A percentile compares a stretch with the other conserved stretches of the same genome.
Conservation (phyloP, 2,113 vertebrate species). For the Ophiodon elongatus region DNA sequence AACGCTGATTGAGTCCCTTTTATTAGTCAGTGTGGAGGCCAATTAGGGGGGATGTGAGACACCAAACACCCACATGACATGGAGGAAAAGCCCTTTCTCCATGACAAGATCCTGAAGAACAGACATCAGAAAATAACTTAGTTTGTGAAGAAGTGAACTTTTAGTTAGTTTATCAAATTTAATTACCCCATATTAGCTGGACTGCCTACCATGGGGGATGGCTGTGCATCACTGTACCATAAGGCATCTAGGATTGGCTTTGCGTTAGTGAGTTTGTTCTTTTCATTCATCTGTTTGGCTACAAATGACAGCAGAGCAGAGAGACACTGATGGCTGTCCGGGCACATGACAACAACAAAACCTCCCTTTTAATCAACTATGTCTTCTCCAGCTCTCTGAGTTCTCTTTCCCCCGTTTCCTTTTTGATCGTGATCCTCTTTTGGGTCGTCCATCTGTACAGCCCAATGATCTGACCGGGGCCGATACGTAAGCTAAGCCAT, state of each 20-base stretch:
- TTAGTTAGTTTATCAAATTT: neutral
- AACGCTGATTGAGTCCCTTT: neutral
- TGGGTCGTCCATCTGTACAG: slow-evolving; percentile 50
- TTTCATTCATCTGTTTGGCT: slow-evolving; percentile 49
- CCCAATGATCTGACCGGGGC: slow-evolving; percentile 37
- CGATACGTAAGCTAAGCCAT: neutral
- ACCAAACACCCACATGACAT: neutral
- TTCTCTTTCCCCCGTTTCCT: slow-evolving; percentile 18
- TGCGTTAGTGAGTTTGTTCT: slow-evolving; percentile 33
- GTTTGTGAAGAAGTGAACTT: neutral
- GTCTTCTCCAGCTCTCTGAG: slow-evolving; percentile 22
- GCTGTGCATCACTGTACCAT: neutral
- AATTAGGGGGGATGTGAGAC: neutral
- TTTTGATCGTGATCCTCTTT: slow-evolving; percentile 41
- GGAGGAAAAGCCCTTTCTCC: neutral
- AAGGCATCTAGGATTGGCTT: neutral
- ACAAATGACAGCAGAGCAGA: slow-evolving; percentile 5
- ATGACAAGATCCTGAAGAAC: neutral
- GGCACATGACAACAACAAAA: neutral
- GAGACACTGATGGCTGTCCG: neutral
- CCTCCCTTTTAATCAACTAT: slow-evolving; percentile 13
- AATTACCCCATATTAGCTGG: neutral
- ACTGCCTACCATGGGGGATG: neutral
- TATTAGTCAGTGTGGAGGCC: neutral
- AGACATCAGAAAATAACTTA: neutral